These are phyloP conservation scores for Coptodon rendalli DNA, from an alignment of 2,113 vertebrate genomes.

Conservation along the genomic window DNA sequence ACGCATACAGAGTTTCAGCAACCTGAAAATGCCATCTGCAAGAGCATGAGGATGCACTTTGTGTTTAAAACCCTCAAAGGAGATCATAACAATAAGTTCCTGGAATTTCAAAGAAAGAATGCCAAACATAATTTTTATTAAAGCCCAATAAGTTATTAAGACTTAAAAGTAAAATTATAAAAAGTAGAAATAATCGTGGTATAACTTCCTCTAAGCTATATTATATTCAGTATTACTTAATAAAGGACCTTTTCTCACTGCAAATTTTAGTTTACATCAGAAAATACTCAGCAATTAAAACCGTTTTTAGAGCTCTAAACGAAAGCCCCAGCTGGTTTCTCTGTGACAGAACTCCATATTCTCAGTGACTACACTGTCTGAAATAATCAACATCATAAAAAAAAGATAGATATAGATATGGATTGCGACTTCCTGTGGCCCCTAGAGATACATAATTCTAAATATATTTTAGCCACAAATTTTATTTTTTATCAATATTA, in stretches of 20 bases:
- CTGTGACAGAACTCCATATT: not conserved
- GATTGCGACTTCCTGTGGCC: not conserved
- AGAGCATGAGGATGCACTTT: constrained; percentile 43
- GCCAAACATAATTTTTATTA: not conserved
- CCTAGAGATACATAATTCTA: not conserved
- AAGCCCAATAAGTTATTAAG: not conserved
- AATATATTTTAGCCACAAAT: constrained; percentile 2
- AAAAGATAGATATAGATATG: not conserved
- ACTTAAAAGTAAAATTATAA: not conserved
- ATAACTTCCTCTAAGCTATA: not conserved
- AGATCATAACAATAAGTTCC: not conserved
- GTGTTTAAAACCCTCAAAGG: not conserved
- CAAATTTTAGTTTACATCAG: not conserved
- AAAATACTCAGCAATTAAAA: not conserved
- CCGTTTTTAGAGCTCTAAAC: not conserved
- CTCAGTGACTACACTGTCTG: not conserved
- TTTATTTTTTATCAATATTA: constrained; percentile 36
- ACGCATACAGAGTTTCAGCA: not conserved
- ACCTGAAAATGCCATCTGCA: constrained; percentile 33
- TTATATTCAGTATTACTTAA: not conserved
- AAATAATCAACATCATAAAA: not conserved
- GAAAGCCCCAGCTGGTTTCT: not conserved
- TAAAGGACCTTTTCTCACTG: not conserved
- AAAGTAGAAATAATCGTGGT: not conserved
- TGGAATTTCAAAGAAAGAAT: not conserved